phyloP scores from a whole-genome alignment of 2,113 vertebrate species.

The Mormyrus iriodes region DNA sequence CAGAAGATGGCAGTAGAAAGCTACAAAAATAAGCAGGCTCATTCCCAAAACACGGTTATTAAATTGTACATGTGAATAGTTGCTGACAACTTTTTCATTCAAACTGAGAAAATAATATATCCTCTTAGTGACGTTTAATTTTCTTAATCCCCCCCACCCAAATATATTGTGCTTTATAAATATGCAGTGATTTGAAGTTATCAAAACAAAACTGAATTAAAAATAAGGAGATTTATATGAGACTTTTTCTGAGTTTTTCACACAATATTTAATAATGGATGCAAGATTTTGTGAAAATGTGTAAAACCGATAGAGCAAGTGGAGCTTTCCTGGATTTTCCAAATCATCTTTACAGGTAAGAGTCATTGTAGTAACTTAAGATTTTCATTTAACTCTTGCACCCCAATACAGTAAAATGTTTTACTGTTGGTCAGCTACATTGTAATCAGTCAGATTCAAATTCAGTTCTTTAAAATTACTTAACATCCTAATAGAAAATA shows the following conservation, averaged over 20 bases:
- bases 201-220: neutral
- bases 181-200: neutral
- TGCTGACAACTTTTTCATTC: neutral
- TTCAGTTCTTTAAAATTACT: neutral
- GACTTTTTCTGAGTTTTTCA: neutral
- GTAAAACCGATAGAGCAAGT: neutral
- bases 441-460: neutral
- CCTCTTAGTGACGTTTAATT: neutral
- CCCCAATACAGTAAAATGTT: neutral
- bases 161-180: neutral
- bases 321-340: neutral
- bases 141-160: neutral
- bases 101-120: neutral
- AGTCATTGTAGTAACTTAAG: neutral
- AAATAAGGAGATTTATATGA: neutral
- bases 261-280: neutral
- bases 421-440: neutral
- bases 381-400: neutral
- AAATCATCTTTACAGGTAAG: neutral
- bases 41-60: neutral
- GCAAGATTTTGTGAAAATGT: neutral
- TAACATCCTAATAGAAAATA: neutral
- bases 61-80: neutral
- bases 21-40: neutral
- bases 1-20: slow-evolving; percentile 50